A percentile compares a stretch with the other conserved stretches of the same genome.
phyloP scores from a whole-genome alignment of 2,797 vertebrate genomes.

The Tympanoctomys barrerae region DNA sequence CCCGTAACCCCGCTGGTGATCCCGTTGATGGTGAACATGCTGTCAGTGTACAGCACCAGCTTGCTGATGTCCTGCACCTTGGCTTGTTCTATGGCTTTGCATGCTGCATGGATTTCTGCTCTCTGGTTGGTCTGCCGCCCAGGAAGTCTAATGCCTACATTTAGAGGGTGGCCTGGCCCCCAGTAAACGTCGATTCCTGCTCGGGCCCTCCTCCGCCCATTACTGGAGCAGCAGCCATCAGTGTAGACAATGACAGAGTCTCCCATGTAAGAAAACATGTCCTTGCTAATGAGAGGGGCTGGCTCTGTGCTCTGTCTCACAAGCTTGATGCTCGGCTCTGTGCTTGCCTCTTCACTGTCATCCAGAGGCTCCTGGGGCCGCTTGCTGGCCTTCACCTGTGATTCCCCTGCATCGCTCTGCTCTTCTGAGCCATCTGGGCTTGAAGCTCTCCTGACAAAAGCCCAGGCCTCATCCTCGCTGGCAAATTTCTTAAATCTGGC shows the following conservation, averaged over 20 bases:
- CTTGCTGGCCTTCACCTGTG: constrained; percentile 86
- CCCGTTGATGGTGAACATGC: constrained; percentile 98
- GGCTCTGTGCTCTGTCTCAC: constrained; percentile 72
- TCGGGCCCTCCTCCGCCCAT: no score
- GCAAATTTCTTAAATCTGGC: constrained; percentile 96
- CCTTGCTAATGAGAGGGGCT: constrained; percentile 23
- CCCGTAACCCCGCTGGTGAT: constrained; percentile 95
- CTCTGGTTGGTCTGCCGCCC: no score
- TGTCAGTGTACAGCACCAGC: constrained; percentile 96
- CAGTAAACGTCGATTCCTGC: no score
- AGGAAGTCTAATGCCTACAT: no score
- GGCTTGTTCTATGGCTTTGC: constrained; percentile 95
- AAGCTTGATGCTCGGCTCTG: constrained; percentile 85
- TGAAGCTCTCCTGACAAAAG: constrained; percentile 87
- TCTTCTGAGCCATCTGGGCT: constrained; percentile 30
- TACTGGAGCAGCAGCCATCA: no score
- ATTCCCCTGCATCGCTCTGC: neutral
- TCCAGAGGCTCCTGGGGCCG: constrained; percentile 80
- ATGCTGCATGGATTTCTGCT: no score
- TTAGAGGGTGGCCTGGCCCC: no score
- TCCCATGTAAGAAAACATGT: constrained; percentile 87
- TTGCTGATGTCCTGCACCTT: constrained; percentile 93
- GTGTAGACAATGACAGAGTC: no score
- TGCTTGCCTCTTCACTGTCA: rapidly evolving
- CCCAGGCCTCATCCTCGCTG: constrained; percentile 93